Percentiles rank a stretch among this genome's conserved stretches.
Evolutionary conservation across 2,888 invertebrate genomes (phyloP).

Genomic region (Leuctra nigra): DNA sequence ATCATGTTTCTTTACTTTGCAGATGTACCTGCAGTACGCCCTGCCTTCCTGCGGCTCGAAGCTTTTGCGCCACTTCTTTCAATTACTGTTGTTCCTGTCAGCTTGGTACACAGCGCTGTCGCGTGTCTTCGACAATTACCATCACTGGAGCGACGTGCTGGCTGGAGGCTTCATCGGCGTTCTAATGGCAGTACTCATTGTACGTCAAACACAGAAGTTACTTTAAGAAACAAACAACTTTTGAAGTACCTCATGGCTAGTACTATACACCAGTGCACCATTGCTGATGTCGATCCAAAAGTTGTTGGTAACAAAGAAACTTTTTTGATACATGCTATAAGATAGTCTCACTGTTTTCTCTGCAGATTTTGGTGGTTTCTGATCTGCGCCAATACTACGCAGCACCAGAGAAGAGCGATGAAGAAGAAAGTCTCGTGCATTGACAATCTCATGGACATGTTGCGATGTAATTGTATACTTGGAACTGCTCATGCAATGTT

Average conservation of each 20-base stretch:
- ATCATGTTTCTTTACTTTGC: too few relatives aligned
- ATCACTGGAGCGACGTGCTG: conserved; percentile 96
- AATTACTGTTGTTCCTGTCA: conserved; percentile 68
- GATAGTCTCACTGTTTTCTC: too few relatives aligned
- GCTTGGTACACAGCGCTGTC: conserved; percentile 86
- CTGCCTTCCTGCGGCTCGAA: conserved; percentile 74
- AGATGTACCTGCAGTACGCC: conserved; percentile 74
- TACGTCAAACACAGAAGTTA: too few relatives aligned
- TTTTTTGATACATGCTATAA: too few relatives aligned
- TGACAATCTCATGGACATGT: neutral
- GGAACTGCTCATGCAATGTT: too few relatives aligned
- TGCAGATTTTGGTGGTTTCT: neutral
- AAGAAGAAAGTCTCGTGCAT: neutral
- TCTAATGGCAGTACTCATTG: conserved; percentile 33
- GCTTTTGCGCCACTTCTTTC: conserved; percentile 73
- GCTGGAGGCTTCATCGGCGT: conserved; percentile 55
- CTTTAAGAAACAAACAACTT: too few relatives aligned
- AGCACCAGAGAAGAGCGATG: neutral
- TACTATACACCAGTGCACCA: too few relatives aligned
- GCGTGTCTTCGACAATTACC: conserved; percentile 91
- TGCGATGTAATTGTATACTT: too few relatives aligned
- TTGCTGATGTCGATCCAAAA: too few relatives aligned
- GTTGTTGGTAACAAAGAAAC: too few relatives aligned
- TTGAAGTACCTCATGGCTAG: too few relatives aligned
- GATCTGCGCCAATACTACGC: neutral